These are phyloP conservation scores for Gyrodactylus salaris DNA, from an alignment of 1,140 invertebrate genomes.

Conservation along the genomic window DNA sequence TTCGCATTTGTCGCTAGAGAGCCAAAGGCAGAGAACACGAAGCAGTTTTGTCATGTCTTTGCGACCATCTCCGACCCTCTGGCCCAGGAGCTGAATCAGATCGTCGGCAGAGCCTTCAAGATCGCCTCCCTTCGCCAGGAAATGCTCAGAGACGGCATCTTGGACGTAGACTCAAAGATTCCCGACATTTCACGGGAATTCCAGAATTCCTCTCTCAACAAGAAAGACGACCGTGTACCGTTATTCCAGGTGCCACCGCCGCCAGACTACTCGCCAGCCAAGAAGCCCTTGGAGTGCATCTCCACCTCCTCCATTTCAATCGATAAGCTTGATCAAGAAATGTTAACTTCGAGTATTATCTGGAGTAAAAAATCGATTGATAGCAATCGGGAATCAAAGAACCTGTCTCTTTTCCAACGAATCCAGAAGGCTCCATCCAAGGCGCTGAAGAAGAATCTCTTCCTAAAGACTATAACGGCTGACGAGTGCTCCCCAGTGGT, in stretches of 20 bases:
- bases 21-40: constrained; percentile 34
- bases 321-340: too few relatives aligned
- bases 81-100: constrained; percentile 50
- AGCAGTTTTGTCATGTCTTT: constrained; percentile 48
- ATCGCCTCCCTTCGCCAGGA: constrained; percentile 51
- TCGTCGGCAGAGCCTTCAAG: constrained; percentile 56
- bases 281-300: too few relatives aligned
- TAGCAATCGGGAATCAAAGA: background rate
- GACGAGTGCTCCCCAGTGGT: background rate
- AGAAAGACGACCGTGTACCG: background rate
- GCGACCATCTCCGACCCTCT: constrained; percentile 35
- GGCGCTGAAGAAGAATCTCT: background rate
- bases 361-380: background rate
- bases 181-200: background rate
- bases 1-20: constrained; percentile 48
- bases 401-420: background rate
- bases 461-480: background rate
- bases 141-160: background rate
- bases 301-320: too few relatives aligned
- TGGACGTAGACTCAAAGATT: background rate
- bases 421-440: background rate
- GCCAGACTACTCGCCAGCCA: too few relatives aligned
- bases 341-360: background rate
- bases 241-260: background rate
- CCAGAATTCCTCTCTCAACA: background rate